Percentiles rank a stretch among this genome's conserved stretches.
Conservation (phyloP, 2,888 invertebrate species). For the Metacarcinus magister region DNA sequence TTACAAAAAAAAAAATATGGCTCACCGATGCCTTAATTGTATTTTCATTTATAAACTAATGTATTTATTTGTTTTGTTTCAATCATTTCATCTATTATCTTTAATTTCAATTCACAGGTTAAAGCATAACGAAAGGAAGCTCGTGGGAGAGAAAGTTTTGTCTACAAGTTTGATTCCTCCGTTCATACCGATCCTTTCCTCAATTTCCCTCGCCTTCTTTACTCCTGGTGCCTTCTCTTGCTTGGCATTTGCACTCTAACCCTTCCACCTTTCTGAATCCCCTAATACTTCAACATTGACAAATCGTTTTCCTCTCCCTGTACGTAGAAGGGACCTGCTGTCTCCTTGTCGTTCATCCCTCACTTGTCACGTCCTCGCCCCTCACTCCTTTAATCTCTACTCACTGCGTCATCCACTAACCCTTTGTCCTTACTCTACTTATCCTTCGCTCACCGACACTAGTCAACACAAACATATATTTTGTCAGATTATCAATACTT, state of each 20-base stretch:
- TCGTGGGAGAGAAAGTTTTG: no score
- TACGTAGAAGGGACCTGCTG: neutral
- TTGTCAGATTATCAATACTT: no score
- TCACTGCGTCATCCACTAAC: neutral
- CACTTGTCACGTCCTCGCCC: neutral
- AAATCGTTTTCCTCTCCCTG: neutral
- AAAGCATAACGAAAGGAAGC: no score
- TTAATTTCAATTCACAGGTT: no score
- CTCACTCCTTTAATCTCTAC: neutral
- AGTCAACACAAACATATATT: neutral
- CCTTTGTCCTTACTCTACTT: neutral
- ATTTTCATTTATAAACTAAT: no score
- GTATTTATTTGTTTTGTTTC: no score
- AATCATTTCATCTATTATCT: no score
- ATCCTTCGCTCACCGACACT: neutral
- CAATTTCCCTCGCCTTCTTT: neutral
- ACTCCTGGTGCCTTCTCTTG: neutral
- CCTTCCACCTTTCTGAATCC: neutral
- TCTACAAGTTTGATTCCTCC: no score
- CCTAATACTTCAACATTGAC: neutral
- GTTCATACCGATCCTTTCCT: no score
- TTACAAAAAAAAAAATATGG: no score
- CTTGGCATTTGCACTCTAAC: neutral
- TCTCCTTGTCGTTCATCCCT: slow-evolving; percentile 19
- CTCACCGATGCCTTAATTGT: no score